Conservation (phyloP, 2,113 vertebrate genomes). For the Tachycineta bicolor region DNA sequence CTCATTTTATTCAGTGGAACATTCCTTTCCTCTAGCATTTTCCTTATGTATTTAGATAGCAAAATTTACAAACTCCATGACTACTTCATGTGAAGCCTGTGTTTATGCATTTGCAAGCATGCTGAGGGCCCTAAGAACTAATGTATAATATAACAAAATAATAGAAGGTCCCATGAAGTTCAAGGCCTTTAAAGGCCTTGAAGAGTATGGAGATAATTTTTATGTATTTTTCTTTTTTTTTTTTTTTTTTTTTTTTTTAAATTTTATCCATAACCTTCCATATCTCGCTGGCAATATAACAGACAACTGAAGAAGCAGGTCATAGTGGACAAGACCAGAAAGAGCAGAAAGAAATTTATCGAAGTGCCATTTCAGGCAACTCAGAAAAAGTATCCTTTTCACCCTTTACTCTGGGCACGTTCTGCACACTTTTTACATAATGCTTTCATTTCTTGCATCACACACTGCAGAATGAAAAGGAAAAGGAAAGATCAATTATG, state of each 20-base stretch:
- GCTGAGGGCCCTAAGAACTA: background rate
- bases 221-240: background rate
- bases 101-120: background rate
- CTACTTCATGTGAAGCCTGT: background rate
- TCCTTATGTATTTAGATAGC: background rate
- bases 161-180: background rate
- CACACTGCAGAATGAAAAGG: background rate
- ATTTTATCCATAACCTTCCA: background rate
- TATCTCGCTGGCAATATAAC: background rate
- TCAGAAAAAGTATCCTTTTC: background rate
- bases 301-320: background rate
- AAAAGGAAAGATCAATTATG: background rate
- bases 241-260: background rate
- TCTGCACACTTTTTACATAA: background rate
- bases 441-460: constrained; percentile 8
- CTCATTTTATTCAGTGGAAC: background rate
- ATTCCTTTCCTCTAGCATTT: background rate
- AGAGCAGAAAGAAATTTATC: background rate
- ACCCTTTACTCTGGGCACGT: background rate
- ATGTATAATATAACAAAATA: background rate
- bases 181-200: background rate
- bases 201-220: background rate
- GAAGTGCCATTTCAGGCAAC: background rate
- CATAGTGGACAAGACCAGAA: background rate
- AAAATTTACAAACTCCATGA: background rate